Evolutionary conservation across 2,797 vertebrate genomes (phyloP).

Genomic region (Platyrinchus mystaceus): DNA sequence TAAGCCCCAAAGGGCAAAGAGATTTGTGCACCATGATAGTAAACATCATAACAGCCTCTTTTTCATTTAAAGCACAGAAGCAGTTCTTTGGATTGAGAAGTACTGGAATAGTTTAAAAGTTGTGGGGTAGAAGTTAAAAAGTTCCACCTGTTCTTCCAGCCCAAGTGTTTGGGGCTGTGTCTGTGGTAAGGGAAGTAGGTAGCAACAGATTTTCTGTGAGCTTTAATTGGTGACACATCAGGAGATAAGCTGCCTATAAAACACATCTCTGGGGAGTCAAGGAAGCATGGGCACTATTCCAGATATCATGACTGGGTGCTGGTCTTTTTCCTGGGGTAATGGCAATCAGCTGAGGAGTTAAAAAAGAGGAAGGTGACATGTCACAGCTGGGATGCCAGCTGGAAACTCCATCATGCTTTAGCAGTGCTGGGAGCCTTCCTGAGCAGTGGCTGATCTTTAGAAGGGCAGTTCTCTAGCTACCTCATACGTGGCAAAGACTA

Average conservation of each 20-base stretch:
- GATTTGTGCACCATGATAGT: neutral
- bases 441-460: neutral
- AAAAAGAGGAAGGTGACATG: neutral
- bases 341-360: neutral
- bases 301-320: neutral
- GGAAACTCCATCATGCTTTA: neutral
- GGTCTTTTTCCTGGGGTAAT: neutral
- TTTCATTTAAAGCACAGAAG: neutral
- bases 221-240: neutral
- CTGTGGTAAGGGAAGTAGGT: neutral
- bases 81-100: neutral
- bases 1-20: neutral
- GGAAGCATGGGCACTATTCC: neutral
- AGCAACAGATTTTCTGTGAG: neutral
- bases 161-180: neutral
- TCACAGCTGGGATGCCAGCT: neutral
- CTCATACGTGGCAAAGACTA: neutral
- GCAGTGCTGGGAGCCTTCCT: neutral
- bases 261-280: fast-evolving
- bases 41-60: neutral
- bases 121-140: neutral
- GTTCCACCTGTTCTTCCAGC: neutral
- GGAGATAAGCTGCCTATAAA: neutral
- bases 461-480: neutral
- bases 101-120: neutral